Base-by-base conservation (phyloP, 2,888 invertebrate genomes). In the Acronicta psi region DNA sequence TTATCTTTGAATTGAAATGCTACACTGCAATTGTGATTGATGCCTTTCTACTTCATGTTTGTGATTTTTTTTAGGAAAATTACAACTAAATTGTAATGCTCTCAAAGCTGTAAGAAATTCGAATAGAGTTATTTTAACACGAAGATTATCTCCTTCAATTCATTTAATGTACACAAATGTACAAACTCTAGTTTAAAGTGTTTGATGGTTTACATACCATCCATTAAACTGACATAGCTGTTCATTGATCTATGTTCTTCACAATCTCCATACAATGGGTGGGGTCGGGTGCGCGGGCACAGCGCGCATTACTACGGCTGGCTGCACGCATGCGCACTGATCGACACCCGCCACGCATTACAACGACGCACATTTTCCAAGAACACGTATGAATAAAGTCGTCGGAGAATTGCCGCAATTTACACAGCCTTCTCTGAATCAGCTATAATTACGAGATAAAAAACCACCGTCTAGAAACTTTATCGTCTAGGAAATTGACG, bases 181-280 rank as follows among this genome's bases (percentile, higher is more conserved):
- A 4, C 2, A 13, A 13, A 11, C 31, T 31, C 2, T 3, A 31
- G 11, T 34, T 34, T n/a, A 34, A n/a, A 7, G 34, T n/a, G n/a
- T 34, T n/a, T n/a, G n/a, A n/a, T 34, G n/a, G 6, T 47, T 16
- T 13, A 45, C 52, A 65, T 55, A 42, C 64, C 59, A 18, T 13
- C 20, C 37, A 55, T n/a, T 42, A 46, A 13, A 54, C 41, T 63
- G 54, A 55, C 63, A 51, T 64, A 51, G 72, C 72, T 73, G 14
- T 36, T 13, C 36, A 23, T 34, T 68, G 59, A 60, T 76, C 76
- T 75, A 62, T 69, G 72, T 62, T 49, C 70, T 46, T 50, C 53
- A 59, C 72, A 75, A 88, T 89, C 86, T 87, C 80, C 89, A 88
- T 88, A 89, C 89, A 89, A 89, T 89, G 73, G 84, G 68, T 66